These are phyloP conservation scores for Strigamia maritima DNA, from an alignment of 2,888 invertebrate species.

Conservation along the genomic window DNA sequence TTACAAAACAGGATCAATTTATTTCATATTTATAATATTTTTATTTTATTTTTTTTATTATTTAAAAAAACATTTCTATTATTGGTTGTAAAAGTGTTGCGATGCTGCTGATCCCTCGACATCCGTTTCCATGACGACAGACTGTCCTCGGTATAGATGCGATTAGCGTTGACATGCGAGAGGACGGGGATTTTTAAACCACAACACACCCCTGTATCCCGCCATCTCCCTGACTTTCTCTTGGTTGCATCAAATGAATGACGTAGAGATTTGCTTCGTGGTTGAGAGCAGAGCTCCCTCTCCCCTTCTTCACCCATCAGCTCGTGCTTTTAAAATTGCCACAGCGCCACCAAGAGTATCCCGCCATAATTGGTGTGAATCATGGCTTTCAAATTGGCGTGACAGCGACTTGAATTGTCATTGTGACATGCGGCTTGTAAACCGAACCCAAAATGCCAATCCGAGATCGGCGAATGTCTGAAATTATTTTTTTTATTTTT, in stretches of 20 bases:
- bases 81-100: background rate
- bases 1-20: no score
- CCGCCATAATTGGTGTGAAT: slow-evolving; percentile 4
- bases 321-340: background rate
- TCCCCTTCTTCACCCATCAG: background rate
- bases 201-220: no score
- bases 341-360: background rate
- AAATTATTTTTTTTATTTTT: no score
- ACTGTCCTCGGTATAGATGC: background rate
- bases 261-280: background rate
- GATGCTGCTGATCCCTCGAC: background rate
- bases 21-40: no score
- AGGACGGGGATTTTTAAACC: background rate
- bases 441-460: background rate
- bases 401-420: background rate
- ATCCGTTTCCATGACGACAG: background rate
- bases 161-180: background rate
- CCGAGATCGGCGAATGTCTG: background rate
- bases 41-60: no score
- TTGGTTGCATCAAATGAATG: background rate
- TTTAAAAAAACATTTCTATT: no score
- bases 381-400: slow-evolving; percentile 4
- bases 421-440: background rate
- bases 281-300: background rate
- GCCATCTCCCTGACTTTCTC: no score